A percentile compares a stretch with the other conserved stretches of the same genome.
Conservation (phyloP, 2,113 vertebrate genomes). For the Ochotona princeps region DNA sequence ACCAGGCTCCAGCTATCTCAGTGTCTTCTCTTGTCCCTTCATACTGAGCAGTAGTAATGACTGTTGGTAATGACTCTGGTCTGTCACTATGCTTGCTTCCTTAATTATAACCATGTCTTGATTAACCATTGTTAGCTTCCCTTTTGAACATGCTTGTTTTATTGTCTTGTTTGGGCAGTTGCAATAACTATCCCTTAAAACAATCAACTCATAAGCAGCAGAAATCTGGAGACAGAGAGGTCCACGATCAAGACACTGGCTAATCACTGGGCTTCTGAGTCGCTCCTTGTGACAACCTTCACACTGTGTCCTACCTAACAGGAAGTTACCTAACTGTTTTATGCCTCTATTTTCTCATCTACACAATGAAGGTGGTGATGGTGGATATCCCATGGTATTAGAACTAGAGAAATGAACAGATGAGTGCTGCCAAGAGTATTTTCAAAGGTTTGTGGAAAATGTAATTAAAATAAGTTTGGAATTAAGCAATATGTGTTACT, state of each 20-base stretch:
- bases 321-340: background rate
- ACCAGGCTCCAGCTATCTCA: background rate
- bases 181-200: background rate
- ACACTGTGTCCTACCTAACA: background rate
- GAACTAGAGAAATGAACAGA: background rate
- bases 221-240: background rate
- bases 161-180: background rate
- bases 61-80: background rate
- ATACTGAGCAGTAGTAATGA: background rate
- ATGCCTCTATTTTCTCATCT: slow-evolving; percentile 25
- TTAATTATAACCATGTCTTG: background rate
- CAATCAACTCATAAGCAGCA: background rate
- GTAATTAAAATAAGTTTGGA: no score
- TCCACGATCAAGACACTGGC: background rate
- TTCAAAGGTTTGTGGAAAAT: no score
- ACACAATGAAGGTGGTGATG: background rate
- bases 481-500: no score
- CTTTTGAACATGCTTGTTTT: background rate
- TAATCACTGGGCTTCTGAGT: background rate
- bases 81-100: background rate
- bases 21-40: background rate
- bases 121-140: background rate
- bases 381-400: background rate
- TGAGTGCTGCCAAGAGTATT: background rate
- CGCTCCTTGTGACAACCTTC: background rate